phyloP scores from a whole-genome alignment of 2,888 invertebrate genomes.

The Sepioteuthis lessoniana region DNA sequence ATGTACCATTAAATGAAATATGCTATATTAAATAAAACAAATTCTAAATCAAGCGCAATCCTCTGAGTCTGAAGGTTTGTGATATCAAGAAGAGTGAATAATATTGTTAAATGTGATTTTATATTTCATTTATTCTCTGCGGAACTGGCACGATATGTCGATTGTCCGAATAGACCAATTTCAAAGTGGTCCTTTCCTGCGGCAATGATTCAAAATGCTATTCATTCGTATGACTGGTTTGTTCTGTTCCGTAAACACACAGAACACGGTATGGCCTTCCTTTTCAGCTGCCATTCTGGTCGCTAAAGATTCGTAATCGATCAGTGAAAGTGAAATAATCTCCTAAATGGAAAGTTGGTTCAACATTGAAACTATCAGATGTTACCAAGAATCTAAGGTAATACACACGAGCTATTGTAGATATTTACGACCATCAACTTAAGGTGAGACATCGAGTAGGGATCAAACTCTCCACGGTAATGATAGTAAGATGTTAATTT shows the following conservation, averaged over 20 bases:
- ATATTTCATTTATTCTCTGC: neutral
- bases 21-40: too few relatives aligned
- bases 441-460: too few relatives aligned
- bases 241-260: neutral
- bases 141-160: neutral
- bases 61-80: too few relatives aligned
- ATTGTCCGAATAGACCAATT: neutral
- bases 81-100: neutral
- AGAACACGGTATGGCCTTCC: neutral
- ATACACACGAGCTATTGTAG: too few relatives aligned
- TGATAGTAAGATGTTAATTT: too few relatives aligned
- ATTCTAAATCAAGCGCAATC: too few relatives aligned
- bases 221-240: neutral
- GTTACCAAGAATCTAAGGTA: too few relatives aligned
- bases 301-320: neutral
- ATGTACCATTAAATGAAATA: too few relatives aligned
- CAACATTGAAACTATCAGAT: neutral
- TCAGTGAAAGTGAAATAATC: neutral
- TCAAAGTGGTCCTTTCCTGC: neutral
- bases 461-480: too few relatives aligned
- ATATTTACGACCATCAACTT: too few relatives aligned
- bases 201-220: neutral
- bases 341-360: neutral
- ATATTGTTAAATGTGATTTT: neutral
- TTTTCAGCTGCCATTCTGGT: neutral